phyloP scores from a whole-genome alignment of 2,113 vertebrate genomes.

The Monarcha castaneiventris region DNA sequence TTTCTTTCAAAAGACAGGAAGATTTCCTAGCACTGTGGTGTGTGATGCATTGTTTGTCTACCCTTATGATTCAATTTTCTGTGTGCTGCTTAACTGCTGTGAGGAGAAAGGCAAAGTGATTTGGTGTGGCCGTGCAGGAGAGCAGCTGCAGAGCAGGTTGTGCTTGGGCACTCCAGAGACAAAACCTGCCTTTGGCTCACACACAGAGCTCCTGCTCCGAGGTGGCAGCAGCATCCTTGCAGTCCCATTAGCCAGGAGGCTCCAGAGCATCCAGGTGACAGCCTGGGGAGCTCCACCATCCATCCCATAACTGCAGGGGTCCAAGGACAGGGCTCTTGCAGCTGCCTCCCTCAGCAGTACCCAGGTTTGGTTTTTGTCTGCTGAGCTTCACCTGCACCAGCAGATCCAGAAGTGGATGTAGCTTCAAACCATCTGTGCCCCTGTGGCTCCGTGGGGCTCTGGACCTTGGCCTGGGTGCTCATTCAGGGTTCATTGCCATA shows the following conservation, averaged over 20 bases:
- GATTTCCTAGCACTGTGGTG: not conserved
- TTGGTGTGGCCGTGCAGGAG: rapidly evolving
- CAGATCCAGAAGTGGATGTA: not conserved
- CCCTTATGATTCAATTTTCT: slow-evolving; percentile 46
- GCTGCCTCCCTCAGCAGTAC: not conserved
- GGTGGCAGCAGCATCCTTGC: rapidly evolving
- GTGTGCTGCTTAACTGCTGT: slow-evolving; percentile 1
- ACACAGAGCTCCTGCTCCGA: rapidly evolving
- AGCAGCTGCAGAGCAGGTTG: not conserved
- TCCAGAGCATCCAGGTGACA: not conserved
- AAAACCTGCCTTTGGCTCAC: not conserved
- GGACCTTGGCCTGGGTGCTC: not conserved
- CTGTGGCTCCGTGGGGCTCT: rapidly evolving
- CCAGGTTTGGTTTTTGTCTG: not conserved
- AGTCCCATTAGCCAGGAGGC: rapidly evolving
- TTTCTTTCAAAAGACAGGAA: slow-evolving; percentile 24
- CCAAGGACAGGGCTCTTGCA: rapidly evolving
- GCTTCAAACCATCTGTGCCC: rapidly evolving
- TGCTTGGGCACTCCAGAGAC: rapidly evolving
- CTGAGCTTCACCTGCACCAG: not conserved
- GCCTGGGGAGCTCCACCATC: not conserved
- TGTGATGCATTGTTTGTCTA: slow-evolving; percentile 30
- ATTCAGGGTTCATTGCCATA: rapidly evolving
- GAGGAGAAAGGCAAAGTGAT: not conserved
- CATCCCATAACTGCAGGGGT: rapidly evolving